Base-by-base conservation (phyloP, 2,888 invertebrate species). In the Chesias legatella region DNA sequence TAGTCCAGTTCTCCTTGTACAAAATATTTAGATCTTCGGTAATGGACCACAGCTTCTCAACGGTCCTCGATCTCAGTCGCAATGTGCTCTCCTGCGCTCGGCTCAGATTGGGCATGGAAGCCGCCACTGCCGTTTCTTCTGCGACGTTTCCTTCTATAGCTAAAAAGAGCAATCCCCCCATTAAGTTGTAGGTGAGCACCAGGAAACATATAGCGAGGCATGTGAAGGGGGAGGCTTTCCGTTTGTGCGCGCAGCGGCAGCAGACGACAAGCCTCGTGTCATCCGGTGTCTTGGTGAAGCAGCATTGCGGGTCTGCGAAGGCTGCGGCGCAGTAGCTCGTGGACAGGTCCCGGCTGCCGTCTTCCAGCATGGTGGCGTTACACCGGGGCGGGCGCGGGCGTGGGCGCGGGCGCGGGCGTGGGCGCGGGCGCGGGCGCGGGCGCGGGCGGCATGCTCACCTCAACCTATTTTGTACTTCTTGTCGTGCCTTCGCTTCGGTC, bases 81-180 rank as follows among this genome's bases (percentile, higher is more conserved):
- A 82, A 85, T 57, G 86, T 86, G 45, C 82, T 81, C 54, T 65
- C 75, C 44, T 85, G 91, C 46, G 81, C 70, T 56, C 72, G 90
- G 66, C 90, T 90, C 4, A 91, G 90, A 61, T 90, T 90, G 26
- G 90, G 89, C 63, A 91, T 91, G 1, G 92, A 91, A 5, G 92
- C 91, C 4, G 92, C 92, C 28, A 92, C 91, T 4, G 91, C 90
- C 1, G 91, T 91, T 58, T 91, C 92, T 47, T 88, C 73, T 8
- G 79, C 67, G n/a, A 80, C 74, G 49, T 90, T 89, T 36, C 94
- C 95, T 75, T 96, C 95, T 39, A 96, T 85, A 7, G 94, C 93
- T 78, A 95, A 94, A 81, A 98, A 98, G 43, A 97, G 92, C 67
- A 97, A 94, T 11, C 96, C 98, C 7, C 98, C 98, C 61, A 97